Conservation (phyloP, 2,888 invertebrate genomes). For the Molanna angustata region DNA sequence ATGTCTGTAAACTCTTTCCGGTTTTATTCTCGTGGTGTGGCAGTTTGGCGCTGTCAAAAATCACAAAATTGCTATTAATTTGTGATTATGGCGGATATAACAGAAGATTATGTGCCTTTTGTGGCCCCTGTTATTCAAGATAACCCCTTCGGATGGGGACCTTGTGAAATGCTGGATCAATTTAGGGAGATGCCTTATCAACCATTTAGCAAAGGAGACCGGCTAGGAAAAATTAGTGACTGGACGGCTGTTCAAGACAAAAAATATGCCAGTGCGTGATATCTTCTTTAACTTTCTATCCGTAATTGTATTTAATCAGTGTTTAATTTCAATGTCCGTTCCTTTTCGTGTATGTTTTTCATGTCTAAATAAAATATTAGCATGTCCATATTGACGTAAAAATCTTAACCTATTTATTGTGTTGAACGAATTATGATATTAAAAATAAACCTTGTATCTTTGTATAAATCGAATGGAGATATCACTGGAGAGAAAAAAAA, state of each 20-base stretch:
- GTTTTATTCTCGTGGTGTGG: slow-evolving; percentile 27
- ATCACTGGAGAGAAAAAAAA: too few species aligned
- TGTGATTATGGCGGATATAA: slow-evolving; percentile 20
- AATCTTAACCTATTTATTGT: too few species aligned
- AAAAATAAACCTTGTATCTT: too few species aligned
- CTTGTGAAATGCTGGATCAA: slow-evolving; percentile 89
- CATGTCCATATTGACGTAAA: too few species aligned
- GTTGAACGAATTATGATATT: too few species aligned
- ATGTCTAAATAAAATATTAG: too few species aligned
- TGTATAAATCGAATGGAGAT: too few species aligned
- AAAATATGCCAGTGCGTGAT: slow-evolving; percentile 80
- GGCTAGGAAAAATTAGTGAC: slow-evolving; percentile 97
- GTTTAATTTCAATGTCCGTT: too few species aligned
- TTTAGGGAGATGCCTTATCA: slow-evolving; percentile 98
- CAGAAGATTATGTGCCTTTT: slow-evolving; percentile 55
- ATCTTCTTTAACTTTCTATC: neutral
- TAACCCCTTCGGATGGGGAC: slow-evolving; percentile 95
- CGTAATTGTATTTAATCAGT: too few species aligned
- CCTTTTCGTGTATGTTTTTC: too few species aligned
- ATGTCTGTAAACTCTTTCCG: too few species aligned
- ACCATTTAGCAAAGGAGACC: slow-evolving; percentile 97
- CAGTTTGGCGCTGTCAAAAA: slow-evolving; percentile 22
- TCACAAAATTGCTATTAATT: slow-evolving; percentile 9
- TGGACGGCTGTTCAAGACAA: slow-evolving; percentile 97
- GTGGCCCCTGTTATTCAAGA: slow-evolving; percentile 74